Evolutionary conservation across 2,797 vertebrate genomes (phyloP).

Genomic region (Labroides dimidiatus): DNA sequence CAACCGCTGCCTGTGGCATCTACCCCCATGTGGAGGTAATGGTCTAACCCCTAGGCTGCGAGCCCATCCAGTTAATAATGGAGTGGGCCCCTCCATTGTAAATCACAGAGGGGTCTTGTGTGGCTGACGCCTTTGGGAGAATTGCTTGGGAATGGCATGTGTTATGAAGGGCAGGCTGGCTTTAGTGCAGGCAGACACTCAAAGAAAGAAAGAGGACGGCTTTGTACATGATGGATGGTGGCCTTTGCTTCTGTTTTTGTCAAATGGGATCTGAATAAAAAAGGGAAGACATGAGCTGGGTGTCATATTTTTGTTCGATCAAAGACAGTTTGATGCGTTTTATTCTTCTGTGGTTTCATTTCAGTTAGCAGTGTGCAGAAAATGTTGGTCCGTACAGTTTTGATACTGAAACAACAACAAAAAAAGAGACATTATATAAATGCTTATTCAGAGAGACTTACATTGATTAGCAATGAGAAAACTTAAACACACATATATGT

Average conservation of each 20-base stretch:
- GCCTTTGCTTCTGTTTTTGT: constrained; percentile 60
- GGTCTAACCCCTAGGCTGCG: constrained; percentile 57
- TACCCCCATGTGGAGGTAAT: constrained; percentile 68
- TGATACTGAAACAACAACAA: no score
- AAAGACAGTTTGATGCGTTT: constrained; percentile 32
- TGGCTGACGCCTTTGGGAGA: constrained; percentile 61
- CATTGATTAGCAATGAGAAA: not conserved
- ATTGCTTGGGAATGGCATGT: constrained; percentile 63
- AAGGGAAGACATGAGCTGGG: constrained; percentile 34
- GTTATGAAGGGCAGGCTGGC: constrained; percentile 43
- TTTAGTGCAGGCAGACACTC: constrained; percentile 36
- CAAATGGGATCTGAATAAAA: constrained; percentile 68
- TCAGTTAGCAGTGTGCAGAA: not conserved
- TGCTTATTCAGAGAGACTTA: no score
- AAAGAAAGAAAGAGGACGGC: constrained; percentile 38
- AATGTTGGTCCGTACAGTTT: not conserved
- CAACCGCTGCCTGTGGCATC: constrained; percentile 61
- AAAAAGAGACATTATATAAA: no score
- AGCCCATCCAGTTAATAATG: constrained; percentile 71
- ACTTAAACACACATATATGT: no score
- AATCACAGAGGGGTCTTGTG: constrained; percentile 76
- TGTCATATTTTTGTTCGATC: constrained; percentile 51
- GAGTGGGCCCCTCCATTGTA: constrained; percentile 69
- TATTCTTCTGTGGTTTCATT: constrained; percentile 38
- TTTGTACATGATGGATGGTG: constrained; percentile 65